Conservation (phyloP, 2,797 vertebrate genomes). For the Sitta carolinensis region DNA sequence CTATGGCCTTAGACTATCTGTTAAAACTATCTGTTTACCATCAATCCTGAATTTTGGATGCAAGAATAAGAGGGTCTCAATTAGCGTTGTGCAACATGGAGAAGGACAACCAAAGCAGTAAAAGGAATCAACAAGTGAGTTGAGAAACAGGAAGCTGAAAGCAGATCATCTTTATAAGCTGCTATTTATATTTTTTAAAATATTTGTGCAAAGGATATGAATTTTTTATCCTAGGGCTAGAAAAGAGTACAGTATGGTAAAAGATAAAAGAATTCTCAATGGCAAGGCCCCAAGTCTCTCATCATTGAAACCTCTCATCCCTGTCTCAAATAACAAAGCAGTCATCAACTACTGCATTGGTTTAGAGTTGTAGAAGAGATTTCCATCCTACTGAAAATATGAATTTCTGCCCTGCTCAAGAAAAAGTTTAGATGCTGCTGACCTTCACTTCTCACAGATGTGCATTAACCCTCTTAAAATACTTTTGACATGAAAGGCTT, state of each 20-base stretch:
- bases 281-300: neutral
- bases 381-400: neutral
- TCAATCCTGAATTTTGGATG: neutral
- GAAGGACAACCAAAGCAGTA: neutral
- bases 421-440: neutral
- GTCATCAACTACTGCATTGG: neutral
- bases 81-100: neutral
- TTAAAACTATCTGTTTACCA: neutral
- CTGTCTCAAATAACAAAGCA: neutral
- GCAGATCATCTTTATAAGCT: neutral
- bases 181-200: neutral
- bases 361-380: neutral
- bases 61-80: neutral
- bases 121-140: neutral
- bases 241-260: neutral
- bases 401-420: neutral
- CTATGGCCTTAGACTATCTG: neutral
- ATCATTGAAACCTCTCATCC: neutral
- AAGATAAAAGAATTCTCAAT: neutral
- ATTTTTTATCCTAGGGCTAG: neutral
- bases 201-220: neutral
- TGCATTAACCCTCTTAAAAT: neutral
- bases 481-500: neutral
- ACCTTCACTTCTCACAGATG: neutral
- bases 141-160: neutral